Conservation (phyloP, 2,113 vertebrate species). For the Gulo gulo region DNA sequence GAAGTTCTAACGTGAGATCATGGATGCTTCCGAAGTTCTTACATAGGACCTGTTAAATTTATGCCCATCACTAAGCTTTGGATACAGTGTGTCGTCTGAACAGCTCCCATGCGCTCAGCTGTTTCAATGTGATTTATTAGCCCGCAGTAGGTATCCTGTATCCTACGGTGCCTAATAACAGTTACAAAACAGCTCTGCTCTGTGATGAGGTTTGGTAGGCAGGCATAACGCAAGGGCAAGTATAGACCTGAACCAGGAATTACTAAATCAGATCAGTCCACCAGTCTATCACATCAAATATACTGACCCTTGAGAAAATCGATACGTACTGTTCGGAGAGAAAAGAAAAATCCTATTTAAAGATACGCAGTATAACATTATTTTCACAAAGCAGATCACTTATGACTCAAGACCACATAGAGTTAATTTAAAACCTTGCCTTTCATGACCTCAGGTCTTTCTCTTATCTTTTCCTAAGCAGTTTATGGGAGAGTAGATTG, state of each 20-base stretch:
- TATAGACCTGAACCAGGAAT: not conserved
- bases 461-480: not conserved
- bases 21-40: not conserved
- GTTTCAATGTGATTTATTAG: not conserved
- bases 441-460: not conserved
- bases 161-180: not conserved
- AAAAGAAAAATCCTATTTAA: not conserved
- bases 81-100: not conserved
- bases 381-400: not conserved
- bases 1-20: not conserved
- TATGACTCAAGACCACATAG: not conserved
- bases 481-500: not conserved
- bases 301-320: not conserved
- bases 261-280: not conserved
- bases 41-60: not conserved
- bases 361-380: not conserved
- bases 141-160: not conserved
- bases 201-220: not conserved
- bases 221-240: not conserved
- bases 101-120: not conserved
- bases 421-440: not conserved
- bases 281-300: not conserved
- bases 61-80: not conserved
- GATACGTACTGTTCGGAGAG: not conserved
- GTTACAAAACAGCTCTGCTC: not conserved